A percentile compares a stretch with the other conserved stretches of the same genome.
phyloP scores from a whole-genome alignment of 2,113 vertebrate species.

The Craseonycteris thonglongyai region DNA sequence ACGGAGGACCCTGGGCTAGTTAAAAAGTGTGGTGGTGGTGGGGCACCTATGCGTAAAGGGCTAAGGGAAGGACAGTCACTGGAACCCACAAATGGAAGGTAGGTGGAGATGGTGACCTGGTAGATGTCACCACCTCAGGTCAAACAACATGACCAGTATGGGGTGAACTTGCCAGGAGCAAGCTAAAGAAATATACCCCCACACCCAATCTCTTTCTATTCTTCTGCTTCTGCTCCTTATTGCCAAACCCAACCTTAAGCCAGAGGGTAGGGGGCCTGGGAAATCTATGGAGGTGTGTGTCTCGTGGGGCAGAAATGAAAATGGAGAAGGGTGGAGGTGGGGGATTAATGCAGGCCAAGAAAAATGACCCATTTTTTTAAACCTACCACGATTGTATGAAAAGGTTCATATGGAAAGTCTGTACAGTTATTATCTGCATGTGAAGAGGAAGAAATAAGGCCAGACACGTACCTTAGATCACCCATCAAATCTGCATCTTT shows the following conservation, averaged over 20 bases:
- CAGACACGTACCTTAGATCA: neutral
- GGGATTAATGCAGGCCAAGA: neutral
- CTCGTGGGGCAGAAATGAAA: neutral
- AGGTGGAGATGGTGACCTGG: neutral
- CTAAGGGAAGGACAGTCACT: neutral
- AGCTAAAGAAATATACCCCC: neutral
- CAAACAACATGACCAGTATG: neutral
- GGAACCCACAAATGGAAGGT: neutral
- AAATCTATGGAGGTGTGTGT: neutral
- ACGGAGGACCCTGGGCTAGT: neutral
- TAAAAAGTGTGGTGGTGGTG: too few relatives aligned
- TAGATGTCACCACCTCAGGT: neutral
- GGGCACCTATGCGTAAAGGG: neutral
- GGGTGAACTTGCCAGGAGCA: neutral
- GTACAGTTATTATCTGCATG: neutral
- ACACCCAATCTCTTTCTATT: neutral
- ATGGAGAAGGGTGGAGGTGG: neutral
- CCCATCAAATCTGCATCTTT: neutral
- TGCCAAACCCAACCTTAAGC: neutral
- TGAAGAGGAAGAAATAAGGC: neutral
- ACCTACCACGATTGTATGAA: neutral
- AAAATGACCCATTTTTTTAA: neutral
- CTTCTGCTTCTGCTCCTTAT: neutral
- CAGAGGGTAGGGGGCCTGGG: accelerated
- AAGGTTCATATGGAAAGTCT: neutral